Evolutionary conservation across 1,140 invertebrate genomes (phyloP).

Genomic region (Lysiphlebus fabarum): DNA sequence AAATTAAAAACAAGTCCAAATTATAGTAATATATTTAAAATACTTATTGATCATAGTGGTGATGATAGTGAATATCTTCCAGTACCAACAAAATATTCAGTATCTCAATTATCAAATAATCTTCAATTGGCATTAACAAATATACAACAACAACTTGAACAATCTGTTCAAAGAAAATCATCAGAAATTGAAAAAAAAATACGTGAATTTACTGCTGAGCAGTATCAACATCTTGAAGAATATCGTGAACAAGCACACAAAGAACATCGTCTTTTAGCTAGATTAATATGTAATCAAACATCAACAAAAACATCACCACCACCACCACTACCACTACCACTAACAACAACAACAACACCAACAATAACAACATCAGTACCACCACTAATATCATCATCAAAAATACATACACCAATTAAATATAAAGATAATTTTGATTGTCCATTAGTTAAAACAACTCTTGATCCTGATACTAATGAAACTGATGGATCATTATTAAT

Average conservation of each 20-base stretch:
- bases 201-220: constrained; percentile 53
- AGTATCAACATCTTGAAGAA: constrained; percentile 54
- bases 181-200: constrained; percentile 55
- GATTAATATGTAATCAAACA: constrained; percentile 23
- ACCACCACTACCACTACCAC: too few species aligned
- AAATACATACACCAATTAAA: too few species aligned
- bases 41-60: constrained; percentile 43
- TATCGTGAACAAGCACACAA: constrained; percentile 53
- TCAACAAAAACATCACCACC: too few species aligned
- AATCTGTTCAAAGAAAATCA: constrained; percentile 52
- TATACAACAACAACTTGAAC: constrained; percentile 54
- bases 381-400: too few species aligned
- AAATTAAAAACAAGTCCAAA: constrained; percentile 42
- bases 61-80: constrained; percentile 39
- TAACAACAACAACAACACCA: too few species aligned
- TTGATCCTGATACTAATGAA: too few species aligned
- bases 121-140: constrained; percentile 46
- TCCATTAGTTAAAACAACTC: too few species aligned
- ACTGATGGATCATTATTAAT: too few species aligned
- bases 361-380: too few species aligned
- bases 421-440: too few species aligned
- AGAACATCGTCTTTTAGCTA: constrained; percentile 54
- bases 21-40: constrained; percentile 50
- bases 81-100: constrained; percentile 46
- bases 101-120: constrained; percentile 40